Base-by-base conservation (phyloP, 37 sponge, comb jelly and placozoan species). In the Halisarca cf. caerulea region DNA sequence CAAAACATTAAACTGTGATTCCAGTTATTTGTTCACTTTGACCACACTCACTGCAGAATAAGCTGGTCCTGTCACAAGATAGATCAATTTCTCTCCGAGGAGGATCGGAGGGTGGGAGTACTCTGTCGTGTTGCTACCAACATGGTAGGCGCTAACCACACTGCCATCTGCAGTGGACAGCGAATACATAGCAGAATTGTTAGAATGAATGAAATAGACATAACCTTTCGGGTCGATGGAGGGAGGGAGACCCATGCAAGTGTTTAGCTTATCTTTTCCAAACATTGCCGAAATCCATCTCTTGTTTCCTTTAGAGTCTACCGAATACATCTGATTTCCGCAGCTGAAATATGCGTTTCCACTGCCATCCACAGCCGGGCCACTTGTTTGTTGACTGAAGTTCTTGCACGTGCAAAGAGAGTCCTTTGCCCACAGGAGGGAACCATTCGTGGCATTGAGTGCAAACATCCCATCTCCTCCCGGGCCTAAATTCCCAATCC, bases 331-430 rank as follows among this genome's bases (percentile, higher is more conserved):
- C 41, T 73, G 77, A 59, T 84, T 84, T 18, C 85, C 85, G 44
- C 85, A 84, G 33, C 78, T 84, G 77, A 54, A 84, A 33, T 84
- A 84, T 2, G 78, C 77, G 72, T 54, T 58, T 15, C 85, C 85
- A 6, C 8, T 6, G 28, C 6, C 41, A 33, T 84, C 85, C 30
- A 84, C 85, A 32, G 78, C 58, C 32, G 85, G 85, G 33, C 85
- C 85, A 32, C 85, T 84, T 3, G 64, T 61, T 7, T 15, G 20
- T 5, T 7, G 77, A 68, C 55, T 24, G 51, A 47, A 47, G 51
- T 47, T 47, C 11, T 47, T 47, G 11, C 51, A 47, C 9, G 6
- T 47, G 32, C 85, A 84, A 4, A 20, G 71, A 9, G 74, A 45
- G 14, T 28, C 24, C 14, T 17, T 73, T 5, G 25, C 72, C 25